phyloP scores from a whole-genome alignment of 2,113 vertebrate species.

The Gasterosteus nipponicus region DNA sequence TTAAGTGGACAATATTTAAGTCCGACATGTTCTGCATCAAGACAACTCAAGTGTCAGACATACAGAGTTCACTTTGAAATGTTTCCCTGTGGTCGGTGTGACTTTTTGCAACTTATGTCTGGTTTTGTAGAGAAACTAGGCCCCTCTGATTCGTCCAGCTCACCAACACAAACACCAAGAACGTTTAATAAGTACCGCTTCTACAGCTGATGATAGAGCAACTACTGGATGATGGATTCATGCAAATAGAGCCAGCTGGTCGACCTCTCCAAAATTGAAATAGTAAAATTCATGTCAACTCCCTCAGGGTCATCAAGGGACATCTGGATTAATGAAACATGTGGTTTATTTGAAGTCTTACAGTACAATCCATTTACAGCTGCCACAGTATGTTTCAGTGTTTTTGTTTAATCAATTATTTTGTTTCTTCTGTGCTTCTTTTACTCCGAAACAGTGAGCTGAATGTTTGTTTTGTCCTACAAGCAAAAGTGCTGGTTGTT shows the following conservation, averaged over 20 bases:
- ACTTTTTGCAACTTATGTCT: neutral
- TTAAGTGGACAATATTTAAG: neutral
- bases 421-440: neutral
- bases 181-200: neutral
- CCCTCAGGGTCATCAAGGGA: neutral
- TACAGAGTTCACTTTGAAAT: neutral
- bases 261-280: neutral
- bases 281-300: neutral
- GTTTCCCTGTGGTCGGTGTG: slow-evolving; percentile 52
- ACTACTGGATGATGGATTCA: neutral
- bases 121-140: neutral
- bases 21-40: neutral
- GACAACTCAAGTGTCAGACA: neutral
- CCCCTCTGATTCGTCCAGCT: neutral
- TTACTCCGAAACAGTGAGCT: slow-evolving; percentile 23
- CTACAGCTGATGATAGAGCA: slow-evolving; percentile 18
- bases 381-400: neutral
- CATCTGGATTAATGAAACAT: neutral
- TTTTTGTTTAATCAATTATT: neutral
- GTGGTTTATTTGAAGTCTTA: neutral
- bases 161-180: slow-evolving; percentile 17
- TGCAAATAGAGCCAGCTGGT: neutral
- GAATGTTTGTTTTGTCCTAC: slow-evolving; percentile 16
- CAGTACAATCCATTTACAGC: slow-evolving; percentile 17
- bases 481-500: slow-evolving; percentile 19